Base-by-base conservation (phyloP, 2,113 vertebrate species). In the Gallinago paraguaiae region DNA sequence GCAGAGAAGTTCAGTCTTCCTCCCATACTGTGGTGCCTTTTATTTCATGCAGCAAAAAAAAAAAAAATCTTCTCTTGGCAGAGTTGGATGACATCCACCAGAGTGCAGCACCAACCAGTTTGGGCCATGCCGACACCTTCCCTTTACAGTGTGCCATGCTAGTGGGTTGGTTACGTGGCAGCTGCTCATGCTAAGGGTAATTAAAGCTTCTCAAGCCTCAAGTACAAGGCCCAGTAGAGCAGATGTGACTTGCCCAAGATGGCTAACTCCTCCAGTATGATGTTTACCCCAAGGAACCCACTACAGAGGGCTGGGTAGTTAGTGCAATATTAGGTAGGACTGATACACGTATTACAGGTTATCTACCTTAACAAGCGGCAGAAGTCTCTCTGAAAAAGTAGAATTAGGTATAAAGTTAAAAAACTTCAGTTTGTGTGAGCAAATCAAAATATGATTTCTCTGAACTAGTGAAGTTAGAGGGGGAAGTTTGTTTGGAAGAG, bases 361-460 rank as follows among this genome's bases (percentile, higher is more conserved):
- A 69, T 33, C 82, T 88, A 56, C 13, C 20, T 19, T 41, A 77
- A 35, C 7, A 77, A 68, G 7, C 9, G 60, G 20, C 20, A 60
- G n/a, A 51, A 60, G 8, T 72, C 13, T 87, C 31, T 70, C 50
- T 80, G 31, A 67, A 12, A 64, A 68, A 87, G 13, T 8, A 68
- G 13, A 92, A 50, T 48, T 53, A 50, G 9, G 4, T 56, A 48
- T 33, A 82, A 91, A 80, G 5, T n/a, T 56, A 51, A 78, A 80
- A 61, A 81, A 6, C 0, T 15, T 2, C 43, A 17, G 6, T 22
- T 68, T 59, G 15, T 61, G 7, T 0, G 3, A 77, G 5, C 3
- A 60, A 6, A 71, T 48, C 17, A 81, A 54, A 60, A 51, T 31
- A 45, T 13, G 0, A 27, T n/a, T 82, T 89, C 23, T 82, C 20